A percentile compares a stretch with the other conserved stretches of the same genome.
phyloP scores from a whole-genome alignment of 2,888 invertebrate species.

The Autographa pulchrina region DNA sequence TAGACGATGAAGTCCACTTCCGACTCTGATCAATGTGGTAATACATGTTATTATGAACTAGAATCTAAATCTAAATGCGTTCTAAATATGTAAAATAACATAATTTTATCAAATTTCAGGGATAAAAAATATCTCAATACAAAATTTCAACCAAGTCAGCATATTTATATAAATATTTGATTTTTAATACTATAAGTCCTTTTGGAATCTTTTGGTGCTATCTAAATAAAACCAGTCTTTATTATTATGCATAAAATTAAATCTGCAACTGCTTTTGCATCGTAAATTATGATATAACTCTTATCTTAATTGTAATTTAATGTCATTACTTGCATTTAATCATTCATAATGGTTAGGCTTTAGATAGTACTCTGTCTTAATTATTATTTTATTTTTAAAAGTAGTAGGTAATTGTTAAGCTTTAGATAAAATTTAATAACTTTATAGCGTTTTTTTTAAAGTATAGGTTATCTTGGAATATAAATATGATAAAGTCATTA shows the following conservation, averaged over 20 bases:
- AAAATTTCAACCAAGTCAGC: neutral
- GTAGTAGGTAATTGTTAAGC: no score
- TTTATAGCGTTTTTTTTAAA: no score
- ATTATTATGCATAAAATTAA: constrained; percentile 5
- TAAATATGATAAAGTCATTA: no score
- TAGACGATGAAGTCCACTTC: no score
- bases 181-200: neutral
- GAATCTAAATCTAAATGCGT: no score
- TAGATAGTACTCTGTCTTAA: neutral
- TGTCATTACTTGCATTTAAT: neutral
- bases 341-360: neutral
- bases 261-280: neutral
- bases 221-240: neutral
- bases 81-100: no score
- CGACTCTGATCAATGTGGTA: no score
- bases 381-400: neutral
- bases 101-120: no score
- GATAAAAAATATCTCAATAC: no score
- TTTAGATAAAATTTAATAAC: no score
- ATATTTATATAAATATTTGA: neutral
- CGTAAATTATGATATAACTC: neutral
- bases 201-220: neutral
- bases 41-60: no score
- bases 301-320: neutral
- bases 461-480: no score